Evolutionary conservation across 1,140 invertebrate species (phyloP).

Genomic region (Physella acuta): DNA sequence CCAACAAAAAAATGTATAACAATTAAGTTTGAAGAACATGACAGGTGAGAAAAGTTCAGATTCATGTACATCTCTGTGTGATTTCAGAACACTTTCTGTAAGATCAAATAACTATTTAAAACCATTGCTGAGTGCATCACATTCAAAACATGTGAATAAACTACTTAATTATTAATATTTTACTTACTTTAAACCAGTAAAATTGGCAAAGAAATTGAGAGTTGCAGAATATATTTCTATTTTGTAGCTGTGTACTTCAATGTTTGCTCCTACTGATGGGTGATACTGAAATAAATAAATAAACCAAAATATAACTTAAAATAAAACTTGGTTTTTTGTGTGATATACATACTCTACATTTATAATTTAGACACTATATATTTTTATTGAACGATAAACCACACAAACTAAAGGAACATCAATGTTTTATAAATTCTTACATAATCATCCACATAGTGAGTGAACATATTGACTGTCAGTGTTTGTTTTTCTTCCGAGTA

Average conservation of each 20-base stretch:
- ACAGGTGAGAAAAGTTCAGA: too few relatives aligned
- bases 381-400: background rate
- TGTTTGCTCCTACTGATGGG: slow-evolving; percentile 12
- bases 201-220: slow-evolving; percentile 3
- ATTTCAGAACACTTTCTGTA: too few relatives aligned
- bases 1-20: too few relatives aligned
- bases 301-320: background rate
- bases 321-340: background rate
- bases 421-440: slow-evolving; percentile 12
- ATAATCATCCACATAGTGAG: slow-evolving; percentile 22
- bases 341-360: background rate
- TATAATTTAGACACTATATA: background rate
- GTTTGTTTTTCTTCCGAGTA: slow-evolving; percentile 12
- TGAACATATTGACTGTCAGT: slow-evolving; percentile 9
- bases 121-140: too few relatives aligned
- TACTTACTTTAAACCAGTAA: slow-evolving; percentile 14
- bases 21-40: too few relatives aligned
- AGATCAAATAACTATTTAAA: too few relatives aligned
- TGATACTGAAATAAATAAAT: slow-evolving; percentile 11
- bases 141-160: too few relatives aligned
- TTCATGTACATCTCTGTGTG: too few relatives aligned
- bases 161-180: too few relatives aligned
- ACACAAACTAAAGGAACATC: background rate
- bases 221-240: slow-evolving; percentile 10
- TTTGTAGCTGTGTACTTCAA: slow-evolving; percentile 14